Percentiles rank a stretch among this genome's conserved stretches.
Evolutionary conservation across 2,888 invertebrate species (phyloP).

Genomic region (Eilema griseolum): DNA sequence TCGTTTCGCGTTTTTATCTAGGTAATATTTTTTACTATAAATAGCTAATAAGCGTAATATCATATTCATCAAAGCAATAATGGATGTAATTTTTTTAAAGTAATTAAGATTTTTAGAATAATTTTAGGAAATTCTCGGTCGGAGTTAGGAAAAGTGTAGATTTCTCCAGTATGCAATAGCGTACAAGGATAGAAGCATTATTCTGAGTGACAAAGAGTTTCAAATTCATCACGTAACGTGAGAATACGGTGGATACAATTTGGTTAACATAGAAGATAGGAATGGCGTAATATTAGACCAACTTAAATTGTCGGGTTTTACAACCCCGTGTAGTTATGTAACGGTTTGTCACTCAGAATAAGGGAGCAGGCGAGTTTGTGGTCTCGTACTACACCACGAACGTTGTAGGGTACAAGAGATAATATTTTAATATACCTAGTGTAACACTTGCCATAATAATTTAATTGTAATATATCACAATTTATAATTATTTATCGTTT

Average conservation of each 20-base stretch:
- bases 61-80: slow-evolving; percentile 1
- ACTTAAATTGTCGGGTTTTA: no score
- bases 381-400: not conserved
- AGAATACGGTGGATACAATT: no score
- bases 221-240: no score
- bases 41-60: not conserved
- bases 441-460: slow-evolving; percentile 45
- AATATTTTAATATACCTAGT: not conserved
- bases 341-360: no score
- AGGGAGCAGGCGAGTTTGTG: not conserved
- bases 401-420: not conserved
- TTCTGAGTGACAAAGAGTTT: no score
- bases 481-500: slow-evolving; percentile 30
- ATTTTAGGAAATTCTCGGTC: not conserved
- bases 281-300: no score
- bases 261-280: no score
- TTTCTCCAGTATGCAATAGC: not conserved
- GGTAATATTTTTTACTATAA: not conserved
- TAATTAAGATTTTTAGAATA: no score
- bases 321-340: no score
- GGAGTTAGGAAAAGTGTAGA: not conserved
- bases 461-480: slow-evolving; percentile 20
- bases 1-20: not conserved
- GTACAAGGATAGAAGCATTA: no score
- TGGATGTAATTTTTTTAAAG: not conserved